Conservation (phyloP, 2,797 vertebrate genomes). For the Sebastiscus tertius region DNA sequence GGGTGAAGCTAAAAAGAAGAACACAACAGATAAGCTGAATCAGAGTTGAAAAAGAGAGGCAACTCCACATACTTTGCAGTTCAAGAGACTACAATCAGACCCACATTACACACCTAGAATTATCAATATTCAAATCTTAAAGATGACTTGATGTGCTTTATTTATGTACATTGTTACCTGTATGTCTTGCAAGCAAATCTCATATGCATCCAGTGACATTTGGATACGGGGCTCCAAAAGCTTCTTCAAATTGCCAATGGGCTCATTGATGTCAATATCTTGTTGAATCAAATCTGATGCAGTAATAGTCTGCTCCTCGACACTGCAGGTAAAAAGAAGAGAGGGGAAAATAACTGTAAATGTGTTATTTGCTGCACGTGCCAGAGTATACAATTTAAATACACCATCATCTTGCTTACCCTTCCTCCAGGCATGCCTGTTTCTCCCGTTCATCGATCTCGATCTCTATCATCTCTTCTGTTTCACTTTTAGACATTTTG, state of each 20-base stretch:
- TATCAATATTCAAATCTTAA: not conserved
- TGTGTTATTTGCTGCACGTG: not conserved
- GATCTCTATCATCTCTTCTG: constrained; percentile 98
- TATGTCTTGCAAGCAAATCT: constrained; percentile 98
- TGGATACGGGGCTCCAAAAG: constrained; percentile 95
- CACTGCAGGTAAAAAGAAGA: constrained; percentile 72
- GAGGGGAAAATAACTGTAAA: not conserved
- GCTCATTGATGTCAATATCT: constrained; percentile 98
- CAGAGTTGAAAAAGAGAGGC: not conserved
- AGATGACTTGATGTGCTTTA: not conserved
- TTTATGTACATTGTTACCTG: constrained; percentile 83
- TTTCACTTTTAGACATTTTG: constrained; percentile 95
- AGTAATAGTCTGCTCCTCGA: constrained; percentile 95
- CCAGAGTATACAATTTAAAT: not conserved
- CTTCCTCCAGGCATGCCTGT: constrained; percentile 85
- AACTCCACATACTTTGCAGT: not conserved
- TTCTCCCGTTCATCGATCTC: constrained; percentile 96
- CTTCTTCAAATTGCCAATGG: constrained; percentile 97
- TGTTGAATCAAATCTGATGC: constrained; percentile 96
- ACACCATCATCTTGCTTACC: constrained; percentile 63
- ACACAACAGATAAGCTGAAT: not conserved
- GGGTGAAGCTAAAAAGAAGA: constrained; percentile 88
- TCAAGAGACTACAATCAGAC: not conserved
- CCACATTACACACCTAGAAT: not conserved
- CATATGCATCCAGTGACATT: constrained; percentile 92